Conservation (phyloP, 2,113 vertebrate genomes). For the Neoarius graeffei region DNA sequence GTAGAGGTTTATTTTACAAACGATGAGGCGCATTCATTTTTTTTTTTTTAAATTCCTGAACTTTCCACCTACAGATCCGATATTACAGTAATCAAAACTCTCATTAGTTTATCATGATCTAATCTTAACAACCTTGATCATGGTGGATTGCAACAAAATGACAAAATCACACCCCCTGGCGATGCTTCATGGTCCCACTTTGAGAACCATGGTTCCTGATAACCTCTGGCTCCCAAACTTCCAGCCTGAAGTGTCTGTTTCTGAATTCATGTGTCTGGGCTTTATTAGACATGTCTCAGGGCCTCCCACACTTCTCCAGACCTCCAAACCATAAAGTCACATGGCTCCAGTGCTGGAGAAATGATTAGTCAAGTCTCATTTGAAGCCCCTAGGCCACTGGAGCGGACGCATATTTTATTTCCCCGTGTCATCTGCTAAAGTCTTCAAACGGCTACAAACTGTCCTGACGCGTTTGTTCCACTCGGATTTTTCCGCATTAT, state of each 20-base stretch:
- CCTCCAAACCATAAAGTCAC: slow-evolving; percentile 22
- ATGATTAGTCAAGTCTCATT: slow-evolving; percentile 50
- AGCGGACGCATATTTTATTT: slow-evolving; percentile 66
- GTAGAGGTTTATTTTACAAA: neutral
- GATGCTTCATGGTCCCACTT: neutral
- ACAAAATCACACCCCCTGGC: neutral
- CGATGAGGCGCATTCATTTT: neutral
- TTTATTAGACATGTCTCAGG: slow-evolving; percentile 16
- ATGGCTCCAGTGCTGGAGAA: slow-evolving; percentile 58
- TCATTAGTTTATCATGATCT: neutral
- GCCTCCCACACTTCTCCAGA: slow-evolving; percentile 9
- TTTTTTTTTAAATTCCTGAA: neutral
- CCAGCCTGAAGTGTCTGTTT: slow-evolving; percentile 23
- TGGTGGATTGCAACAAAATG: neutral
- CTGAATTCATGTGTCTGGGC: slow-evolving; percentile 26
- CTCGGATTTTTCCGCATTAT: slow-evolving; percentile 50
- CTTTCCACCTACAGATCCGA: neutral
- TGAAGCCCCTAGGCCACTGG: slow-evolving; percentile 51
- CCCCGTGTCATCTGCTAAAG: slow-evolving; percentile 70
- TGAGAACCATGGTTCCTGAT: neutral
- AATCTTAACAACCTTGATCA: neutral
- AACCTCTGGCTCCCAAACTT: slow-evolving; percentile 12
- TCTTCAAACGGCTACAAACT: slow-evolving; percentile 56
- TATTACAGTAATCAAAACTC: neutral
- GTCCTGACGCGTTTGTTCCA: slow-evolving; percentile 60